Evolutionary conservation across 1,140 invertebrate species (phyloP), one percentile per base, ranked within the genome.

Genomic region (Phymorhynchus buccinoides): DNA sequence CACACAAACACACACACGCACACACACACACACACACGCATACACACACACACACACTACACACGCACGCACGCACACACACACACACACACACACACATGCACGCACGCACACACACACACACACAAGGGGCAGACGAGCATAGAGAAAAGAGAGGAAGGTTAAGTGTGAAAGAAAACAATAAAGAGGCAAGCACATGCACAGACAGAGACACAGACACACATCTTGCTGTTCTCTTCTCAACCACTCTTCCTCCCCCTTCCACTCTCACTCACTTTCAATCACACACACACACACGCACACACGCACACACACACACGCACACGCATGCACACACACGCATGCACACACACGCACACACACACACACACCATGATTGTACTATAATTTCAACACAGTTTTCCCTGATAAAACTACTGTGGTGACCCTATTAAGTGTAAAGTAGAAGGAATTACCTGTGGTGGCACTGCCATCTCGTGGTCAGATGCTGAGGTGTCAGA

Each of bases 401-500:
- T n/a, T n/a, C n/a, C n/a, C n/a, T n/a, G n/a, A n/a, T n/a, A n/a
- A n/a, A n/a, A n/a, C n/a, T n/a, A n/a, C n/a, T n/a, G n/a, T n/a
- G n/a, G n/a, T n/a, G n/a, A n/a, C n/a, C n/a, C n/a, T n/a, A n/a
- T n/a, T n/a, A n/a, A n/a, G n/a, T n/a, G n/a, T n/a, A n/a, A n/a
- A n/a, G n/a, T n/a, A n/a, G 27, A 78, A 1, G 22, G 1, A 41
- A 22, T 44, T 75, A 83, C 81, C 62, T 83, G 81, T 44, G 62
- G 62, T 1, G 81, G 81, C 4, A 71, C 39, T 1, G 62, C 30
- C 39, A 71, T 71, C 37, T 83, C 81, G 4, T 83, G 37, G 32
- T 86, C 87, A 27, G 80, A 73, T 18, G 78, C 81, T 16, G 75
- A 68, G 42, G 77, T 80, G 42, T 87, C 87, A 6, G 88, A 85